Conservation (phyloP, 2,797 vertebrate species). For the Oryzias dopingdopingensis region DNA sequence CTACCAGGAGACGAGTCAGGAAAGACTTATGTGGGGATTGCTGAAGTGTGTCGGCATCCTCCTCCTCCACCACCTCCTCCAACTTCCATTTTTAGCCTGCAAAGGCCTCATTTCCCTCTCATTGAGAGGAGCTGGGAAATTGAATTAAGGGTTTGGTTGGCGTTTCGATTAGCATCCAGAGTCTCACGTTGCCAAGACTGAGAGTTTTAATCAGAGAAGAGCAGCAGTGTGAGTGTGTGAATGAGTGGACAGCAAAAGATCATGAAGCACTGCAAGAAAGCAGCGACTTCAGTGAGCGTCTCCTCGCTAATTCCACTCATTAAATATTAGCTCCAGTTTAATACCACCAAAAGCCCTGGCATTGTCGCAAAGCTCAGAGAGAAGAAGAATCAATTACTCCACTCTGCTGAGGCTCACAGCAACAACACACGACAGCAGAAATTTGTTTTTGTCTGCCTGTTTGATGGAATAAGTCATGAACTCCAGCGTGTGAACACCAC, state of each 20-base stretch:
- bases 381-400: conserved; percentile 33
- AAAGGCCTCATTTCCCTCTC: conserved; percentile 66
- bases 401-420: conserved; percentile 11
- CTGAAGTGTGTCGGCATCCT: conserved; percentile 59
- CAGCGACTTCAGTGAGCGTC: conserved; percentile 34
- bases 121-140: conserved; percentile 71
- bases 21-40: conserved; percentile 55
- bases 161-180: conserved; percentile 71
- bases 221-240: conserved; percentile 18
- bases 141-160: conserved; percentile 75
- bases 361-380: conserved; percentile 22
- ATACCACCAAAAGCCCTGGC: conserved; percentile 35
- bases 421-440: conserved; percentile 28
- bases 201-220: conserved; percentile 66
- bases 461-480: not conserved
- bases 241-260: conserved; percentile 7
- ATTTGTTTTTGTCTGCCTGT: conserved; percentile 1
- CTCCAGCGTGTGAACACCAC: not conserved
- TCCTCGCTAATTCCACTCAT: conserved; percentile 49
- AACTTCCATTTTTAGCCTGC: conserved; percentile 71
- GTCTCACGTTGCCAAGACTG: conserved; percentile 58
- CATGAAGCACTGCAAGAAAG: conserved; percentile 26
- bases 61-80: conserved; percentile 39
- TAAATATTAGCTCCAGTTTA: conserved; percentile 46
- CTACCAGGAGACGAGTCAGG: conserved; percentile 40